Evolutionary conservation across 2,113 vertebrate genomes (phyloP).

Genomic region (Rousettus leschenaultii): DNA sequence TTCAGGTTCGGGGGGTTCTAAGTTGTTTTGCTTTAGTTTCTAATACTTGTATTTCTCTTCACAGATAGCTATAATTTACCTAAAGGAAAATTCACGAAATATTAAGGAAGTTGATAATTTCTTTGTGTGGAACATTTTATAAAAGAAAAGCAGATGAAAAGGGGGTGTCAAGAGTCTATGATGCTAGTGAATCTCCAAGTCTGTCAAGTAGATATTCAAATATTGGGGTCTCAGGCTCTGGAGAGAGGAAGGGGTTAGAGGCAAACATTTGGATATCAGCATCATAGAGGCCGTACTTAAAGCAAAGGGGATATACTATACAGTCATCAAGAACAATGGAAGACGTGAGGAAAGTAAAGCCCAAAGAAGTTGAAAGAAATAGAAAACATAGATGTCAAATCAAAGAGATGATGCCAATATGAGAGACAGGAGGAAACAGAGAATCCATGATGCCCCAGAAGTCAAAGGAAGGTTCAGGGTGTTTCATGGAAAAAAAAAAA

Average conservation of each 20-base stretch:
- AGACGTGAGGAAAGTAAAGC: not conserved
- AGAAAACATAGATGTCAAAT: not conserved
- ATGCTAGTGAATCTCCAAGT: no score
- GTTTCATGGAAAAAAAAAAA: not conserved
- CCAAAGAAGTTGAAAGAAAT: not conserved
- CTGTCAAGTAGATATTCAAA: not conserved
- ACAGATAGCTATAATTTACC: not conserved
- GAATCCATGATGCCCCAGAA: not conserved
- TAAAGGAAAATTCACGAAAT: conserved; percentile 15
- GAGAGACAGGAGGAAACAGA: not conserved
- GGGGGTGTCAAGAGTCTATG: not conserved
- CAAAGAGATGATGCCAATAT: not conserved
- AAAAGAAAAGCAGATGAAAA: not conserved
- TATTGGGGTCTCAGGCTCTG: not conserved
- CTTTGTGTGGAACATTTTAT: not conserved
- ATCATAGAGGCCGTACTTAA: not conserved
- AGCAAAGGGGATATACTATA: not conserved
- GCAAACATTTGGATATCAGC: not conserved
- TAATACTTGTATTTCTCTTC: not conserved
- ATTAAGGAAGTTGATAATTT: not conserved
- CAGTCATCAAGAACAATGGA: not conserved
- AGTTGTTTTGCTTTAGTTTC: not conserved
- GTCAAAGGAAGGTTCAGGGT: not conserved
- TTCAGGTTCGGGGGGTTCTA: not conserved
- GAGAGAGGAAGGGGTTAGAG: not conserved